Conservation (phyloP, 1,140 invertebrate genomes). For the Euglossa dilemma region DNA sequence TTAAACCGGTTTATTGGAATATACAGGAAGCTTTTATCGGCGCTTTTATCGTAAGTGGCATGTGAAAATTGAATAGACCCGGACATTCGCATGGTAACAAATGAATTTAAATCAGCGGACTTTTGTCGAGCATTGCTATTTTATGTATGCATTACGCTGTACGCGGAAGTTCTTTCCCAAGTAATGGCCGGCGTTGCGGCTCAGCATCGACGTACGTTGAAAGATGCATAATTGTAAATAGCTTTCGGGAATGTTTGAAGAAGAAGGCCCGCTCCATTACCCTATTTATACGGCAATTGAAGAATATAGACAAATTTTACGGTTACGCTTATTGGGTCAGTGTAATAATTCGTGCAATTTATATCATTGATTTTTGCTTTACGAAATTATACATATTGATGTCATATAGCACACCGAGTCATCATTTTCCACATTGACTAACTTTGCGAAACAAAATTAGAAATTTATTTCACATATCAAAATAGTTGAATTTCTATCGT, state of each 20-base stretch:
- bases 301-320: no score
- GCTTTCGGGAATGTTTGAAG: neutral
- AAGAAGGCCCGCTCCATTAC: neutral
- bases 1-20: constrained; percentile 49
- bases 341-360: no score
- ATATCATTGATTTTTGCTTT: no score
- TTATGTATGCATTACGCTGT: neutral
- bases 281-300: no score
- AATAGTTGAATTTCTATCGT: no score
- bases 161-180: neutral
- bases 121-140: neutral
- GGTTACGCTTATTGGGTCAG: no score
- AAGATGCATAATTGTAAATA: neutral
- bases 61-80: constrained; percentile 55
- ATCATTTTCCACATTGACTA: no score
- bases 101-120: constrained; percentile 31
- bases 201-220: neutral
- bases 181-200: neutral
- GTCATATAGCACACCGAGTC: no score
- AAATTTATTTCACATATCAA: no score
- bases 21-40: constrained; percentile 43
- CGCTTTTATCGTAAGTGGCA: constrained; percentile 58
- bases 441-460: no score
- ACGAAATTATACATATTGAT: no score
- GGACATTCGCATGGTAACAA: constrained; percentile 50